Conservation (phyloP, 2,113 vertebrate species). For the Alaudala cheleensis region DNA sequence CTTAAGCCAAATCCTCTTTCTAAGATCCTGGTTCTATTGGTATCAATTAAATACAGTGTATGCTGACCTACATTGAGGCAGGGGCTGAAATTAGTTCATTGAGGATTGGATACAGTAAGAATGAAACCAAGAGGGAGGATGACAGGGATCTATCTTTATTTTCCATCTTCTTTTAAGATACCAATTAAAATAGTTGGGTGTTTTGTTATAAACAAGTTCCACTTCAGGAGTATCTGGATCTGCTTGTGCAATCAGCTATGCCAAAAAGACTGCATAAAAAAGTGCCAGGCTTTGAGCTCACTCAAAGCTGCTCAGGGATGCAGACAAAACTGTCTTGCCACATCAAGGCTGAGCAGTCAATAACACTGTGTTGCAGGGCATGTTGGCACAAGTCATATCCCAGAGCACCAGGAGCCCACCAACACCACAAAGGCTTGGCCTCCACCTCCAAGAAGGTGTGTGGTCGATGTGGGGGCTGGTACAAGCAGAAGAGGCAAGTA, state of each 20-base stretch:
- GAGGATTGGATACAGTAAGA: background rate
- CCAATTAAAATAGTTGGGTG: background rate
- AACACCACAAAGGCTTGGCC: background rate
- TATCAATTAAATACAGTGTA: background rate
- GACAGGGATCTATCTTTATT: background rate
- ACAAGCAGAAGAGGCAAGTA: background rate
- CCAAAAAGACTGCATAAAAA: background rate
- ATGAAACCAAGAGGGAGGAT: background rate
- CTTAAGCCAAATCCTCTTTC: background rate
- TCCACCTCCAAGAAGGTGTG: background rate
- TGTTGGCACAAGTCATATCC: background rate
- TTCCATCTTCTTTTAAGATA: background rate
- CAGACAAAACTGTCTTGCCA: background rate
- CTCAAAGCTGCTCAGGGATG: background rate
- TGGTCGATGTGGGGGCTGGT: background rate
- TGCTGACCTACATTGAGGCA: background rate
- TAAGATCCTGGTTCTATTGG: background rate
- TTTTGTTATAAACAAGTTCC: background rate
- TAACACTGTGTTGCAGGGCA: background rate
- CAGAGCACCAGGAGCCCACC: background rate
- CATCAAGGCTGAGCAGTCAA: constrained; percentile 10
- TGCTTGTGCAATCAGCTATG: background rate
- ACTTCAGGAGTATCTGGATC: background rate
- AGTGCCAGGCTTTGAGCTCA: background rate
- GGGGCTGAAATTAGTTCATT: background rate